A percentile compares a stretch with the other conserved stretches of the same genome.
Evolutionary conservation across 2,113 vertebrate genomes (phyloP).

Genomic region (Cynocephalus volans): DNA sequence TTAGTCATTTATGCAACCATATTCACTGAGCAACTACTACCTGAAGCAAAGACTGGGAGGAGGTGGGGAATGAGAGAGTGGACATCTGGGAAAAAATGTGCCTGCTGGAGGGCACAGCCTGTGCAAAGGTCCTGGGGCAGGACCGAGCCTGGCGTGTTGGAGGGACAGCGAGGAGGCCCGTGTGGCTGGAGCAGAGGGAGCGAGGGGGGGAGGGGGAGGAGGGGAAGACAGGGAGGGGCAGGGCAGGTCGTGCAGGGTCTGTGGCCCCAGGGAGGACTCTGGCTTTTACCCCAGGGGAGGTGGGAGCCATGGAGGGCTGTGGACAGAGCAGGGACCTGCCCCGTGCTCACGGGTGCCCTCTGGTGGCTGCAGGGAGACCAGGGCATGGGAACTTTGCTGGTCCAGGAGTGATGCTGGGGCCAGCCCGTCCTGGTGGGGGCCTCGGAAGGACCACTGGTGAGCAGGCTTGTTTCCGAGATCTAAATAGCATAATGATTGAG

Average conservation of each 20-base stretch:
- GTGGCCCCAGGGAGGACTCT: neutral
- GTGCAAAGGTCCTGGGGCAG: neutral
- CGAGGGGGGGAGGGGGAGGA: neutral
- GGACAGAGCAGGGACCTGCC: neutral
- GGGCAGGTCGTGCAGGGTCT: neutral
- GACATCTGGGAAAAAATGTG: neutral
- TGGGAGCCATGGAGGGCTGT: neutral
- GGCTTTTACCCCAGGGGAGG: neutral
- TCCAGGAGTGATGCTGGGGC: neutral
- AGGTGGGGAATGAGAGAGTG: no score
- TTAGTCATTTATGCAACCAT: neutral
- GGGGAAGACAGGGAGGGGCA: neutral
- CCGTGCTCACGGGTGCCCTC: neutral
- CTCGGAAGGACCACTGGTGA: no score
- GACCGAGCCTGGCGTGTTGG: rapidly evolving
- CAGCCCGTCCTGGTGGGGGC: no score
- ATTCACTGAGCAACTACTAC: neutral
- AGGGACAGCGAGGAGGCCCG: neutral
- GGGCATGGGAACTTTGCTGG: neutral
- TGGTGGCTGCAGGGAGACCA: neutral
- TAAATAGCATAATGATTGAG: neutral
- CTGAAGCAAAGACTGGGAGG: neutral
- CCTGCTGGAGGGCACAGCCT: rapidly evolving
- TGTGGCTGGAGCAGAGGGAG: neutral
- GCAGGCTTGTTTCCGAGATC: neutral